A percentile compares a stretch with the other conserved stretches of the same genome.
phyloP scores from a whole-genome alignment of 2,888 invertebrate species.

The Mythimna lalbum region DNA sequence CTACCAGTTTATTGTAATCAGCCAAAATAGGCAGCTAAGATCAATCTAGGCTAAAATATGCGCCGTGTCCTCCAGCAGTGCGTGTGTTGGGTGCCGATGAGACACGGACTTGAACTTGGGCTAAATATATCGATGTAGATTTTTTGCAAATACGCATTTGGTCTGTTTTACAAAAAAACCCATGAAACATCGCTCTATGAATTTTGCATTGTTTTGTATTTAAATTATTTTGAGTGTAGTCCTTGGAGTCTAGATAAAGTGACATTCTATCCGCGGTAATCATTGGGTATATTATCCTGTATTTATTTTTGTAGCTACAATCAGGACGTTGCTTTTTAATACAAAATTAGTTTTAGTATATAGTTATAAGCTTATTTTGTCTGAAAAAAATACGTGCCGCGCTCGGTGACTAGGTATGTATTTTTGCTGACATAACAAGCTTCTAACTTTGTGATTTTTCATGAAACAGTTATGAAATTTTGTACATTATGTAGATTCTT shows the following conservation, averaged over 20 bases:
- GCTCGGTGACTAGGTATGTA: too few relatives aligned
- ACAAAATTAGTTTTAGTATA: too few relatives aligned
- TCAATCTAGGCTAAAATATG: conserved; percentile 48
- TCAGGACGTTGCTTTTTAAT: too few relatives aligned
- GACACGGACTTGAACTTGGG: conserved; percentile 3
- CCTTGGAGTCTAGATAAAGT: neutral
- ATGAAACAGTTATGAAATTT: too few relatives aligned
- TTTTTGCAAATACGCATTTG: conserved; percentile 12
- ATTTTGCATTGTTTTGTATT: conserved; percentile 17
- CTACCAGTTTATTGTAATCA: conserved; percentile 33
- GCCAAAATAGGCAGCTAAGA: conserved; percentile 26
- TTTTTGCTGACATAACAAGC: too few relatives aligned
- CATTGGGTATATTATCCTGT: too few relatives aligned
- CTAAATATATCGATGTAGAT: conserved; percentile 34
- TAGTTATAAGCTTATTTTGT: too few relatives aligned
- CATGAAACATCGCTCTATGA: conserved; percentile 11
- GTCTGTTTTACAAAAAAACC: conserved; percentile 19
- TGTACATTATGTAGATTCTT: too few relatives aligned
- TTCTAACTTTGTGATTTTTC: too few relatives aligned
- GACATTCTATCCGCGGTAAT: neutral
- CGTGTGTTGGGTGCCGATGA: conserved; percentile 6
- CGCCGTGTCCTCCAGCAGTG: conserved; percentile 24
- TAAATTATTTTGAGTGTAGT: neutral
- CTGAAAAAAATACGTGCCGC: too few relatives aligned
- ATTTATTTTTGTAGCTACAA: too few relatives aligned